Evolutionary conservation across 1,140 invertebrate species (phyloP), one percentile per base, ranked within the genome.

Genomic region (Dendrolimus kikuchii): DNA sequence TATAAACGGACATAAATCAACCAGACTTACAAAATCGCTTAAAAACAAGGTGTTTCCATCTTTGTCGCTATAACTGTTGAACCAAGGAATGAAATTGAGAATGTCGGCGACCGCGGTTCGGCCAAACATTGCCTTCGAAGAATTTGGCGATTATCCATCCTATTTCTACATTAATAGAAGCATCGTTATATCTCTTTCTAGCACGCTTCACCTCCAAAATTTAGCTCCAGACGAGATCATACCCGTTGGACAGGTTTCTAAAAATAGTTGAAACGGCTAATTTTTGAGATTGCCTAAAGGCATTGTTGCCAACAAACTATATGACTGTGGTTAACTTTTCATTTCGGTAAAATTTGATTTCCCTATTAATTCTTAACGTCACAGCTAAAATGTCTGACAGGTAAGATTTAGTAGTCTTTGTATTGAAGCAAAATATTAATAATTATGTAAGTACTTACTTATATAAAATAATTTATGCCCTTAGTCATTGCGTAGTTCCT

Each of bases 181-280:
- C 46, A 55, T 73, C 45, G 63, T 38, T 66, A 69, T 63, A 63
- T 84, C 81, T 82, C 79, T 57, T 78, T 84, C 76, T 46, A 50
- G 62, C 81, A 62, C 74, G 74, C 68, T 77, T 84, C 77, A 82
- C 81, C 81, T 84, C 81, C 73, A 56, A 83, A 83, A 81, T 82
- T 81, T 68, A 73, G 72, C 62, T 73, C 77, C 76, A 82, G 74
- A 77, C 81, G 64, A 68, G 69, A 59, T 69, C 64, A 68, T 61
- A 80, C 74, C 73, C 62, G 77, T 74, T 66, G 59, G 70, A 79
- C 78, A 67, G 74, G 79, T 85, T 81, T 85, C 77, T 85, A 82
- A 82, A 82, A 82, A 82, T 84, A 84, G 74, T 66, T 65, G 66
- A 74, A 77, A 68, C 66, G 55, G 57, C 67, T 57, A 73, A 75